Evolutionary conservation across 1,140 invertebrate genomes (phyloP).

Genomic region (Batillaria attramentaria): DNA sequence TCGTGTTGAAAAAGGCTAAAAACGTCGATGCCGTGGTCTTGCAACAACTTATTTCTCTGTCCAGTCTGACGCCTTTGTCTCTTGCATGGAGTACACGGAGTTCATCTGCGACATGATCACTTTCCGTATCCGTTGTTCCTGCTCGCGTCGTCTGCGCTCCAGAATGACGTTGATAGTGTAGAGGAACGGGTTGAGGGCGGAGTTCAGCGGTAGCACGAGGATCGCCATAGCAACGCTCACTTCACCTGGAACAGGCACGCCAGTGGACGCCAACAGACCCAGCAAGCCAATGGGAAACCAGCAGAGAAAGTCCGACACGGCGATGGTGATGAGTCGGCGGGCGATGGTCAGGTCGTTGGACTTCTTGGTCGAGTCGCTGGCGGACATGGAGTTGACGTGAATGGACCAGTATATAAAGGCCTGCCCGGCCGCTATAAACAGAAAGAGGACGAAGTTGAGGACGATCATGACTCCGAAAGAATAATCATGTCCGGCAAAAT

Average conservation of each 20-base stretch:
- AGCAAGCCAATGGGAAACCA: conserved; percentile 22
- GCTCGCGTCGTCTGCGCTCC: not conserved
- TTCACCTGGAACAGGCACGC: not conserved
- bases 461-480: conserved; percentile 42
- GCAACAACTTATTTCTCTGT: too few relatives aligned
- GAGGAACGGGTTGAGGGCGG: conserved; percentile 34
- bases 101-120: not conserved
- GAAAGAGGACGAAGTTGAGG: conserved; percentile 43
- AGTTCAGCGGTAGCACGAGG: conserved; percentile 34
- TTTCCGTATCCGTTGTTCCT: not conserved
- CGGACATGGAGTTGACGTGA: not conserved
- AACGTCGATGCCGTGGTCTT: too few relatives aligned
- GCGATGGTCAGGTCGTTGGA: not conserved
- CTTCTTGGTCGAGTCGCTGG: not conserved
- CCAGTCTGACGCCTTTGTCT: too few relatives aligned
- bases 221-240: conserved; percentile 22
- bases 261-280: conserved; percentile 13
- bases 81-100: too few relatives aligned
- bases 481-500: conserved; percentile 39
- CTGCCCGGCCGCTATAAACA: conserved; percentile 44
- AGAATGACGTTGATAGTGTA: conserved; percentile 21
- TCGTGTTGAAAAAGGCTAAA: too few relatives aligned
- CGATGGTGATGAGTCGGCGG: conserved; percentile 14
- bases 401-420: conserved; percentile 39
- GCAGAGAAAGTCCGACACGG: conserved; percentile 7